Conservation (phyloP, 2,113 vertebrate genomes). For the Neotragus pygmaeus region DNA sequence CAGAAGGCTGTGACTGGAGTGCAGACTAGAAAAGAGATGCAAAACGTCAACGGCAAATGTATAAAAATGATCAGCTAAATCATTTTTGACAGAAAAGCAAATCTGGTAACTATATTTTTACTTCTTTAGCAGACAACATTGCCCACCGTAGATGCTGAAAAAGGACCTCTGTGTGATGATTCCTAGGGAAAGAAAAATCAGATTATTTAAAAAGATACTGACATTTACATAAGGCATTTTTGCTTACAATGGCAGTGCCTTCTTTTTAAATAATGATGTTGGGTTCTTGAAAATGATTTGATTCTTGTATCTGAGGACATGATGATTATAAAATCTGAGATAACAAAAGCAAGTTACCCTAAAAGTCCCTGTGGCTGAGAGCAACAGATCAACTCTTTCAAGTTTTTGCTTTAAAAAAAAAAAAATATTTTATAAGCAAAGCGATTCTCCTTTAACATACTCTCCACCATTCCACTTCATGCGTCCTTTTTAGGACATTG, state of each 20-base stretch:
- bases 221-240: neutral
- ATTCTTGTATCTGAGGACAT: conserved; percentile 6
- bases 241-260: neutral
- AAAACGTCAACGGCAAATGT: neutral
- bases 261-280: conserved; percentile 14
- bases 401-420: neutral
- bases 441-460: neutral
- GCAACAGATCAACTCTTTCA: neutral
- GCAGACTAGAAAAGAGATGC: neutral
- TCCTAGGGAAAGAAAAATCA: neutral
- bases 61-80: neutral
- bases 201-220: neutral
- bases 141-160: neutral
- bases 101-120: neutral
- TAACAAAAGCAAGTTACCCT: neutral
- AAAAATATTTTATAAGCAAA: neutral
- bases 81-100: neutral
- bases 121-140: neutral
- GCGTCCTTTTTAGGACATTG: neutral
- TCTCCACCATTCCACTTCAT: neutral
- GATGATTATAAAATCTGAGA: neutral
- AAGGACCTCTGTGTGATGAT: neutral
- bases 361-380: neutral
- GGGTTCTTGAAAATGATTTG: neutral
- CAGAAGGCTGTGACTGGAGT: neutral